phyloP scores from a whole-genome alignment of 2,797 vertebrate genomes.

The Erethizon dorsatum region DNA sequence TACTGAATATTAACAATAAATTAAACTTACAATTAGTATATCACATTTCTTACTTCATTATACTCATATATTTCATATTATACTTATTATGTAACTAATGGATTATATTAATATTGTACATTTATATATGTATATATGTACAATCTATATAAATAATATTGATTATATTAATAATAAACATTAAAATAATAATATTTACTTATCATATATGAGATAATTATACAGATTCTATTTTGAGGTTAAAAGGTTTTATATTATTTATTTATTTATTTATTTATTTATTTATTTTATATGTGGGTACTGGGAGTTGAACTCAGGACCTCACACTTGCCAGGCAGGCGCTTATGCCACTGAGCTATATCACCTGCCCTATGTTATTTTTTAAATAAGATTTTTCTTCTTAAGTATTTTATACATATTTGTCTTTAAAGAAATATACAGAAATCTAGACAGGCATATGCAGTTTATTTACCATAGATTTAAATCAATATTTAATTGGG shows the following conservation, averaged over 20 bases:
- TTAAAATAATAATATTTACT: neutral
- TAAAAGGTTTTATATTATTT: neutral
- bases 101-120: neutral
- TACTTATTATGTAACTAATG: neutral
- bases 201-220: neutral
- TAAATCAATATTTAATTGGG: conserved; percentile 53
- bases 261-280: neutral
- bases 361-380: neutral
- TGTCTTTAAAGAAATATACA: neutral
- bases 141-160: neutral
- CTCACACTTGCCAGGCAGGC: no score
- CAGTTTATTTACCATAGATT: neutral
- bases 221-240: neutral
- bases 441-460: neutral
- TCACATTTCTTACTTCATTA: neutral
- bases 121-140: neutral
- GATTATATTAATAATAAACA: neutral
- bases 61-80: neutral
- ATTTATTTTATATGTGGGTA: no score
- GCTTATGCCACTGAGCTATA: no score
- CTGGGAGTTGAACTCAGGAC: no score
- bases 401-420: neutral
- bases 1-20: neutral
- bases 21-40: neutral
- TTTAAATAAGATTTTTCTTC: neutral